These are phyloP conservation scores for Melanotaenia parkinsoni DNA, from an alignment of 2,797 vertebrate species.

Conservation along the genomic window DNA sequence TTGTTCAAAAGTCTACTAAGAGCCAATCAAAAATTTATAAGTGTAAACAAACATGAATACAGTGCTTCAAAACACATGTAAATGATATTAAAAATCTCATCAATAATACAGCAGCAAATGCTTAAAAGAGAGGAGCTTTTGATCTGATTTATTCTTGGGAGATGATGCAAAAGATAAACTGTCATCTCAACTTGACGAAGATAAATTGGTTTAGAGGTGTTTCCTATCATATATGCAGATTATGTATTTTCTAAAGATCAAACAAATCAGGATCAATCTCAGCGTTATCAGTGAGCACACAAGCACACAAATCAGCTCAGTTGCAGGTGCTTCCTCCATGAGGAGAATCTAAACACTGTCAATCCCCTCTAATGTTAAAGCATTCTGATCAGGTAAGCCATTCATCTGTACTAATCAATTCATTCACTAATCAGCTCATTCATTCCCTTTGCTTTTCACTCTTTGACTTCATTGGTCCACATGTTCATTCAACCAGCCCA, in stretches of 20 bases:
- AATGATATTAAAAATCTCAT: slow-evolving; percentile 14
- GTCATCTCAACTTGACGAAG: slow-evolving; percentile 1
- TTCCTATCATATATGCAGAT: slow-evolving; percentile 17
- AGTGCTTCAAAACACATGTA: slow-evolving; percentile 13
- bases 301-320: slow-evolving; percentile 2
- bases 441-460: slow-evolving; percentile 34
- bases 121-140: slow-evolving; percentile 34
- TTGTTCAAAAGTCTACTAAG: slow-evolving; percentile 43
- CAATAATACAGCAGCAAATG: slow-evolving; percentile 17
- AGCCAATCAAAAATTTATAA: slow-evolving; percentile 47
- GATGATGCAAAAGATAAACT: slow-evolving; percentile 5
- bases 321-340: background rate
- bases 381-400: slow-evolving; percentile 48
- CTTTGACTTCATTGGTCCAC: slow-evolving; percentile 41
- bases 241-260: slow-evolving; percentile 20
- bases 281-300: background rate
- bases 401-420: slow-evolving; percentile 1
- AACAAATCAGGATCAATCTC: slow-evolving; percentile 31
- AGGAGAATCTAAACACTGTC: background rate
- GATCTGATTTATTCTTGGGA: slow-evolving; percentile 34
- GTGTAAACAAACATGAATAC: slow-evolving; percentile 32
- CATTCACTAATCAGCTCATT: slow-evolving; percentile 38
- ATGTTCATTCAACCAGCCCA: slow-evolving; percentile 46
- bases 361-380: slow-evolving; percentile 22
- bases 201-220: slow-evolving; percentile 23